These are phyloP conservation scores for Siderastrea radians DNA, from an alignment of 92 coral and sea anemone genomes.

Conservation along the genomic window DNA sequence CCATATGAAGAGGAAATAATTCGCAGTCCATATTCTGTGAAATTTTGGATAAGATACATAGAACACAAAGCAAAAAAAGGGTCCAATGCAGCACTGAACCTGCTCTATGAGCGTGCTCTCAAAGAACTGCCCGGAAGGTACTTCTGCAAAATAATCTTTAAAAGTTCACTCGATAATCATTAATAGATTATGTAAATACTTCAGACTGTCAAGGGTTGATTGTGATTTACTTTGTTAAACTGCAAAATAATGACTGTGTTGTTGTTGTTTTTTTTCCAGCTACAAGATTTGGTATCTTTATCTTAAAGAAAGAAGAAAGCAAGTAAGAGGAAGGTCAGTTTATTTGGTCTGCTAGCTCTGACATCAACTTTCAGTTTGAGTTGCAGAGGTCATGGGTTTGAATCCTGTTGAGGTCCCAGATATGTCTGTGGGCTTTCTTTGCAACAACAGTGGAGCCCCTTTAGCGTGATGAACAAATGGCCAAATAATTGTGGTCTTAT, in stretches of 20 bases:
- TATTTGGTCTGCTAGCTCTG: neutral
- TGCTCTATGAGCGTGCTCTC: conserved; percentile 93
- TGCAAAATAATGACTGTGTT: neutral
- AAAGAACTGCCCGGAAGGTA: conserved; percentile 99
- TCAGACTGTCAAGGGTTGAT: neutral
- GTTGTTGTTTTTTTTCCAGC: conserved; percentile 18
- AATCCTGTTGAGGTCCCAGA: too few species aligned
- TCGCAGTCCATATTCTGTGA: conserved; percentile 96
- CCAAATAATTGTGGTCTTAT: too few species aligned
- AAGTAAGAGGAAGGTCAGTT: conserved; percentile 93
- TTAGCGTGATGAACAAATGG: too few species aligned
- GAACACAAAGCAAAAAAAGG: conserved; percentile 94
- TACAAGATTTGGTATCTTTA: conserved; percentile 97
- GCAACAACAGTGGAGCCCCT: too few species aligned
- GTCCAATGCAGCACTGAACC: conserved; percentile 83
- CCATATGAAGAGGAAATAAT: conserved; percentile 97
- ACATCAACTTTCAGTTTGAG: too few species aligned
- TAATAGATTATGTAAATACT: too few species aligned
- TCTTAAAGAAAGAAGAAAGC: conserved; percentile 91
- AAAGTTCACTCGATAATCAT: too few species aligned
- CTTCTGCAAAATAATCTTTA: too few species aligned
- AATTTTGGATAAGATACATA: conserved; percentile 95
- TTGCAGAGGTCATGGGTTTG: too few species aligned
- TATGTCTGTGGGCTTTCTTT: too few species aligned
- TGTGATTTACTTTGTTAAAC: neutral